A percentile compares a stretch with the other conserved stretches of the same genome.
These are phyloP conservation scores for Andrena haemorrhoa DNA, from an alignment of 2,888 invertebrate genomes.

Conservation along the genomic window DNA sequence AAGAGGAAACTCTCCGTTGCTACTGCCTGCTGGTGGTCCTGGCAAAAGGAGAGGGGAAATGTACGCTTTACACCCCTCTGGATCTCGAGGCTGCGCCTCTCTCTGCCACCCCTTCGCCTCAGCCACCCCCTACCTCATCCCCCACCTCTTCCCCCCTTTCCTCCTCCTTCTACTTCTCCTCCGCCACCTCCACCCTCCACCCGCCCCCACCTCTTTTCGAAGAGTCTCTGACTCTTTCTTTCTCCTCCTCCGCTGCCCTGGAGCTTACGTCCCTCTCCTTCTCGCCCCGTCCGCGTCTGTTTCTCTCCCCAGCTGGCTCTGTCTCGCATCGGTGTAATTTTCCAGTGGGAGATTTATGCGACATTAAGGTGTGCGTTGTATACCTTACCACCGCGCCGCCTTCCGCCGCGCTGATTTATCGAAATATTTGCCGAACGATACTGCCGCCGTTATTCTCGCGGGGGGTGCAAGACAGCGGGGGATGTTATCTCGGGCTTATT, in stretches of 20 bases:
- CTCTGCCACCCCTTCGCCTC: conserved; percentile 69
- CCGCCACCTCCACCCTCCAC: conserved; percentile 77
- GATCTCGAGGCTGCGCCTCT: conserved; percentile 77
- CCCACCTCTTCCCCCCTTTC: conserved; percentile 75
- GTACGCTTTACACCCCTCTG: conserved; percentile 70
- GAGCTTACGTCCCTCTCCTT: conserved; percentile 52
- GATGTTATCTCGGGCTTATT: conserved; percentile 33
- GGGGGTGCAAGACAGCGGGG: neutral
- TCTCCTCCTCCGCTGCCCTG: conserved; percentile 60
- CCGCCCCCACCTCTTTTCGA: conserved; percentile 77
- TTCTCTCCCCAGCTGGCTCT: conserved; percentile 59
- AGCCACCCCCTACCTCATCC: conserved; percentile 79
- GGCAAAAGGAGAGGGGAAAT: conserved; percentile 68
- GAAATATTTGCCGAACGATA: conserved; percentile 76
- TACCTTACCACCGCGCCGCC: conserved; percentile 68
- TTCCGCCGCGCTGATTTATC: conserved; percentile 75
- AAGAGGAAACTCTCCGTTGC: conserved; percentile 64
- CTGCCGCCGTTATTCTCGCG: conserved; percentile 50
- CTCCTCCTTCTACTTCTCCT: conserved; percentile 73
- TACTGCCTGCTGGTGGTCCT: conserved; percentile 57
- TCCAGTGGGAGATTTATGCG: conserved; percentile 84
- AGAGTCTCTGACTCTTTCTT: conserved; percentile 78
- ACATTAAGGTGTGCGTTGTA: conserved; percentile 83
- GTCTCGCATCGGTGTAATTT: conserved; percentile 83
- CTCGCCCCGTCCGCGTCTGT: conserved; percentile 61